Evolutionary conservation across 2,113 vertebrate genomes (phyloP), one percentile per base, ranked within the genome.

Genomic region (Eonycteris spelaea): DNA sequence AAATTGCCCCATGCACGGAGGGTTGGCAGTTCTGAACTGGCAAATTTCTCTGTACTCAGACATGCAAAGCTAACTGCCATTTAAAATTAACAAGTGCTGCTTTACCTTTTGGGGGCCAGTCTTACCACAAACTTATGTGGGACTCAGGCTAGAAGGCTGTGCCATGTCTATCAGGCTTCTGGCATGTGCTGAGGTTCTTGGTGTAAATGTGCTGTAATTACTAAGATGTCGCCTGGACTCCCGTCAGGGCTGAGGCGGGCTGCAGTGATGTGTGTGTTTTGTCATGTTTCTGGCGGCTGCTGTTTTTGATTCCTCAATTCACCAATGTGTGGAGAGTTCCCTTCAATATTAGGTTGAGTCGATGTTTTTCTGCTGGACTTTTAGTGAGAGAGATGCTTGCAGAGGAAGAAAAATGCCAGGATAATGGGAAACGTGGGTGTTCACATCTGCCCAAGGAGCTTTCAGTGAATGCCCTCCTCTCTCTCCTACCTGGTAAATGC

Each of bases 351-450:
- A 24, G n/a, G 0, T 3, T 79, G 83, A 91, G 2, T 18, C 59
- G 53, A 40, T 80, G 79, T 26, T 85, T 79, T 95, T 22, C 94
- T 93, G 48, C 18, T 91, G 51, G 53, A 91, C 48, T 90, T 82
- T 16, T 6, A 33, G 82, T 2, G 73, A 91, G 38, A 24, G 26
- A 65, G 3, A 45, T 8, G 16, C 79, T 87, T 61, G 59, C 74
- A 70, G 55, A 92, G 88, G 75, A 94, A 65, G 73, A 86, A 57
- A 86, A 84, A 51, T 67, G 59, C 51, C 40, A 45, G 19, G 43
- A 38, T 43, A 9, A 45, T 83, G 73, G 68, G 51, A 75, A 74
- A 33, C 71, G 0, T 40, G 73, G 78, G 68, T 74, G 28, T 67
- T 63, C 35, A 48, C 22, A 19, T 21, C n/a, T 3, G 0, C 48